These are phyloP conservation scores for Pavo muticus DNA, from an alignment of 2,113 vertebrate genomes.

Conservation along the genomic window DNA sequence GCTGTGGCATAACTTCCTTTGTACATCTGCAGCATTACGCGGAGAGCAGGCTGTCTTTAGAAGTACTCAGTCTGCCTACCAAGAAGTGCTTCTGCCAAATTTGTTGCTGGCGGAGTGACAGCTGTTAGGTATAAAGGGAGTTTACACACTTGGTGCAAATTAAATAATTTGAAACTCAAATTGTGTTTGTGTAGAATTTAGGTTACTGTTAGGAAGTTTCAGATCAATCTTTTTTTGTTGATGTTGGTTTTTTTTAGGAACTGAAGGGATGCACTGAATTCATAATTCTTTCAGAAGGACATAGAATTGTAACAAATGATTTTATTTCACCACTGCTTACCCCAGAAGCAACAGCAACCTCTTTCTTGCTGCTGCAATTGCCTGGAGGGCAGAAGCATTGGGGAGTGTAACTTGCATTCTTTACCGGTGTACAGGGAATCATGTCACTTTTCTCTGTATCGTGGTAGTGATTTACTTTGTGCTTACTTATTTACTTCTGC, in stretches of 20 bases:
- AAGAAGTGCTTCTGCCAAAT: background rate
- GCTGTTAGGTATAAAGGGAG: background rate
- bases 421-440: background rate
- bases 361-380: background rate
- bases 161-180: background rate
- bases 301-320: background rate
- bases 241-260: background rate
- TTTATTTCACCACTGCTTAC: slow-evolving; percentile 9
- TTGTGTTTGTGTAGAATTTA: background rate
- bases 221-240: background rate
- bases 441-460: background rate
- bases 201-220: background rate
- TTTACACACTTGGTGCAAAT: background rate
- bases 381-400: background rate
- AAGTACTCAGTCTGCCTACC: background rate
- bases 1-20: background rate
- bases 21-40: background rate
- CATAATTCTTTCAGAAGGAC: background rate
- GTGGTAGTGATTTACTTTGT: background rate
- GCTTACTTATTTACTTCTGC: background rate
- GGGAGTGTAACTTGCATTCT: background rate
- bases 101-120: slow-evolving; percentile 7
- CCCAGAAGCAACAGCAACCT: background rate
- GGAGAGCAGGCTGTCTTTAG: background rate
- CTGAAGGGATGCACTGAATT: background rate